phyloP scores from a whole-genome alignment of 2,888 invertebrate genomes.

The Folsomia manolachei region DNA sequence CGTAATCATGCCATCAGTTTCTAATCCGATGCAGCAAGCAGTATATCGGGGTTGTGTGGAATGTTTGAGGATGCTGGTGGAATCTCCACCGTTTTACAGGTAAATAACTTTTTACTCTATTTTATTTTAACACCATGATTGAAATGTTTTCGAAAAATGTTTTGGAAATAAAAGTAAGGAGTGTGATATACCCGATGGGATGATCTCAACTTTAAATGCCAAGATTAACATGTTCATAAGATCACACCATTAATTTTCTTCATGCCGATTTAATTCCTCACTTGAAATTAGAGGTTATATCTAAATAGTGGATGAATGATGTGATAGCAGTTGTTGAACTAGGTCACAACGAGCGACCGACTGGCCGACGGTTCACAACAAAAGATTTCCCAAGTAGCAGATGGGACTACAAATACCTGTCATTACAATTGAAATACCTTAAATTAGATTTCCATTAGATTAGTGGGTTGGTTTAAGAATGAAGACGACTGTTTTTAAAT shows the following conservation, averaged over 20 bases:
- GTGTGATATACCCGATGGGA: no score
- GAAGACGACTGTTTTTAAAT: no score
- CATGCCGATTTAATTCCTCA: not conserved
- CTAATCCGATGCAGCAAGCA: conserved; percentile 49
- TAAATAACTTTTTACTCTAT: conserved; percentile 30
- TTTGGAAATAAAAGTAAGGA: no score
- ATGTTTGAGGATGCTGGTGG: conserved; percentile 49
- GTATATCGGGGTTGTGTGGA: conserved; percentile 49
- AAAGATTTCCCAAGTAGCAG: conserved; percentile 1
- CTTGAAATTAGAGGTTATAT: no score
- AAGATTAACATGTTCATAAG: not conserved
- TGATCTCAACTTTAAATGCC: no score
- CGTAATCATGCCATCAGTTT: conserved; percentile 47
- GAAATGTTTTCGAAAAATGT: no score
- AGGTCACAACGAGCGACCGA: conserved; percentile 1
- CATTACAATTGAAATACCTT: not conserved
- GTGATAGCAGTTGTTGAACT: conserved; percentile 14
- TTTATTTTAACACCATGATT: no score
- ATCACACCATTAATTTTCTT: not conserved
- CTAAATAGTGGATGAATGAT: no score
- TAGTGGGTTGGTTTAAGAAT: not conserved
- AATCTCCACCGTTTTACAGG: conserved; percentile 49
- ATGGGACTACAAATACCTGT: not conserved
- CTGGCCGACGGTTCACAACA: not conserved
- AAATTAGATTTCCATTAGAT: not conserved